Percentiles rank a stretch among this genome's conserved stretches.
phyloP scores from a whole-genome alignment of 2,888 invertebrate species.

The Xanthorhoe spadicearia region DNA sequence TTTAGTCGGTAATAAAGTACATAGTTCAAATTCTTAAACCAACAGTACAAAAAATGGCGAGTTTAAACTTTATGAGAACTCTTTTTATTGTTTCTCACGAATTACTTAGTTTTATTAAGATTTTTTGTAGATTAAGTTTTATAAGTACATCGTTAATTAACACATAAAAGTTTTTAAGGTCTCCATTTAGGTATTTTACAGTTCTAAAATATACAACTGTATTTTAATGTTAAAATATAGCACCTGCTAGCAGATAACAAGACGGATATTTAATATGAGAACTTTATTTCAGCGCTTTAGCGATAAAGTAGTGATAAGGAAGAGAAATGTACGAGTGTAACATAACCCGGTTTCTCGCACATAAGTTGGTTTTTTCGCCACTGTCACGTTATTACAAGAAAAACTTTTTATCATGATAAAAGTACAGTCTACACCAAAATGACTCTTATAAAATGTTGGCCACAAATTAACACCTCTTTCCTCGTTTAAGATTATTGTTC shows the following conservation, averaged over 20 bases:
- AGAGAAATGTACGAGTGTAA: slow-evolving; percentile 31
- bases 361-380: slow-evolving; percentile 35
- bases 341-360: slow-evolving; percentile 33
- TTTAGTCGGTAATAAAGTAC: neutral
- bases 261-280: slow-evolving; percentile 20
- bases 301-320: slow-evolving; percentile 19
- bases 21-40: neutral
- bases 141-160: slow-evolving; percentile 17
- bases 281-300: slow-evolving; percentile 20
- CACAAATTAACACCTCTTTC: no score
- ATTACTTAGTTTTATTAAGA: slow-evolving; percentile 31
- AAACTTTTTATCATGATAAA: slow-evolving; percentile 35
- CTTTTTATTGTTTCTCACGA: slow-evolving; percentile 33
- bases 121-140: slow-evolving; percentile 29
- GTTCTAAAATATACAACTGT: neutral
- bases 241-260: slow-evolving; percentile 28
- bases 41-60: neutral
- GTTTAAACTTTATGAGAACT: slow-evolving; percentile 22
- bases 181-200: neutral
- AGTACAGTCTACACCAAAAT: neutral
- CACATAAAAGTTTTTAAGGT: slow-evolving; percentile 11
- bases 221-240: neutral
- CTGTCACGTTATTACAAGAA: slow-evolving; percentile 28
- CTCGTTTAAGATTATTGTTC: no score
- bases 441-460: neutral